Percentiles rank a stretch among this genome's conserved stretches.
Conservation (phyloP, 2,113 vertebrate genomes). For the Limnothrissa miodon region DNA sequence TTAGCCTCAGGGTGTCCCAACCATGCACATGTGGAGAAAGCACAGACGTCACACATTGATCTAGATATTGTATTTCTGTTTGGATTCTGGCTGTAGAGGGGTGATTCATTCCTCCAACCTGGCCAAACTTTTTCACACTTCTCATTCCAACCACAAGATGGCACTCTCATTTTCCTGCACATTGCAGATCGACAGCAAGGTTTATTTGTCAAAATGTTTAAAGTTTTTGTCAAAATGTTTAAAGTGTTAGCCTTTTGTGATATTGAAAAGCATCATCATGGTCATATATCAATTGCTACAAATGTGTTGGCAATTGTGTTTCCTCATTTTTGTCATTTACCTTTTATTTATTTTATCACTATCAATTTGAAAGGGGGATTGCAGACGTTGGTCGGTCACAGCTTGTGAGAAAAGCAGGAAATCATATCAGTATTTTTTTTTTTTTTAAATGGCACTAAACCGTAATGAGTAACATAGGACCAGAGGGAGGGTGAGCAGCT, state of each 20-base stretch:
- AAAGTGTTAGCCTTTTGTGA: background rate
- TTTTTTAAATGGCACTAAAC: constrained; percentile 25
- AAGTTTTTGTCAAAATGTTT: background rate
- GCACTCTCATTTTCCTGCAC: constrained; percentile 35
- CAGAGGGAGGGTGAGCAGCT: constrained; percentile 34
- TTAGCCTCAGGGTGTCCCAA: background rate
- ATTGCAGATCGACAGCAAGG: background rate
- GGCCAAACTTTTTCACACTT: background rate
- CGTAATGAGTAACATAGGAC: constrained; percentile 35
- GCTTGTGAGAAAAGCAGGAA: background rate
- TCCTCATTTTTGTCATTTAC: background rate
- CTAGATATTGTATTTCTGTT: constrained; percentile 7
- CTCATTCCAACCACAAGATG: constrained; percentile 46
- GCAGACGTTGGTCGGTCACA: background rate
- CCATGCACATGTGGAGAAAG: background rate
- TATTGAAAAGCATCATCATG: background rate
- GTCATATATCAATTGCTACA: background rate
- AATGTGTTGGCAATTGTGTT: background rate
- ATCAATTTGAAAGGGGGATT: background rate
- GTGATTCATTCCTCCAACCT: background rate
- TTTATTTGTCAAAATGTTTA: background rate
- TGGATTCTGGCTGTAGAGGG: background rate
- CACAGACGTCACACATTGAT: background rate
- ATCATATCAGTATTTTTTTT: constrained; percentile 32
- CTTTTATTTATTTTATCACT: background rate